These are phyloP conservation scores for Cyphomyrus plagiostoma DNA, from an alignment of 2,113 vertebrate species.

Conservation along the genomic window DNA sequence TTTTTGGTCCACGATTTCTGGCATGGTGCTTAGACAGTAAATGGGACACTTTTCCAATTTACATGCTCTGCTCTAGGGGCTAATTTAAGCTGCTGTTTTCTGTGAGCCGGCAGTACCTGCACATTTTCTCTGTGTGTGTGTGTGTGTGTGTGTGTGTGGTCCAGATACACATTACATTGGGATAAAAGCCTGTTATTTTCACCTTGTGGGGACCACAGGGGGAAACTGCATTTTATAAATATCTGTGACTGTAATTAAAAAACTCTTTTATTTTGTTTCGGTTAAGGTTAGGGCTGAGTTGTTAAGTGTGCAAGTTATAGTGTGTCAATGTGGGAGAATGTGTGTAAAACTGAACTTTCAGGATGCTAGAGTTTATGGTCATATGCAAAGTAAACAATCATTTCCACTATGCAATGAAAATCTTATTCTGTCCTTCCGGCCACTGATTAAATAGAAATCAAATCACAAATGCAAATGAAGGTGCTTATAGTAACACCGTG, in stretches of 20 bases:
- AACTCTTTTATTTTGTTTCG: too few species aligned
- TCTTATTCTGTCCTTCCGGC: not conserved
- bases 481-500: not conserved
- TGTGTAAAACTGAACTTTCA: not conserved
- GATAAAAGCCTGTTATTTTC: too few species aligned
- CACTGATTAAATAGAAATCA: not conserved
- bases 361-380: not conserved
- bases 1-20: not conserved
- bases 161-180: too few species aligned
- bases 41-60: not conserved
- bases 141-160: not conserved
- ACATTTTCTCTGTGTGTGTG: not conserved
- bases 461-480: not conserved
- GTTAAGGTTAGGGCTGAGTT: too few species aligned
- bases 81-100: not conserved
- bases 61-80: not conserved
- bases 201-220: too few species aligned
- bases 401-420: not conserved
- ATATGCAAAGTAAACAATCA: not conserved
- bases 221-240: too few species aligned
- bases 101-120: not conserved
- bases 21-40: not conserved
- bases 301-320: not conserved
- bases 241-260: too few species aligned
- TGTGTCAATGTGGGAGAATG: not conserved